Evolutionary conservation across 2,797 vertebrate genomes (phyloP), one percentile per base, ranked within the genome.

Genomic region (Hoplostethus atlanticus): DNA sequence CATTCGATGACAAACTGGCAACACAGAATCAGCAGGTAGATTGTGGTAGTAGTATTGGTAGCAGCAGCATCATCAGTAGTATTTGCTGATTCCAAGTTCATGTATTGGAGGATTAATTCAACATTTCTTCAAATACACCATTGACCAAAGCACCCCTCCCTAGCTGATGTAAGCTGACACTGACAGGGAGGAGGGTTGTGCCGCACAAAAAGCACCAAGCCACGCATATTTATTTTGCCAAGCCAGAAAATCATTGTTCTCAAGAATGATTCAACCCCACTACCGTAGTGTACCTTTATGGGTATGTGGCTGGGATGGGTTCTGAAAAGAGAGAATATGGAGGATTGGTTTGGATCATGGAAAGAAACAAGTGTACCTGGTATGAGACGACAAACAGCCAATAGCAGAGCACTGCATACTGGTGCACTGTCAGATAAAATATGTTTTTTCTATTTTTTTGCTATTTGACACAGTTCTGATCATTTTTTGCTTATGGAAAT

Each of bases 251-350:
- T 13, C 61, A 11, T 21, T 25, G 12, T 36, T 31, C 17, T 30
- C 59, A 47, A 48, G 47, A 48, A n/a, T 48, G 47, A 48, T 48
- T n/a, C 15, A 48, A 48, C 16, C 17, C 64, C 21, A 65, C 38
- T 12, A 12, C 11, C 10, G 55, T 51, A 31, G 5, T 44, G 40
- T 66, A 67, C 64, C 64, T 67, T 65, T 56, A 67, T 67, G 64
- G 64, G 34, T 56, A 67, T 30, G 38, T 44, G n/a, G 57, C 46
- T 50, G 50, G 38, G 55, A 28, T 51, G 38, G 48, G 42, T 42
- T 31, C 70, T 79, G 61, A 64, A 63, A 68, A 58, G 28, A 67
- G 4, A 73, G 40, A 34, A 65, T 44, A 64, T 58, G 21, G 40
- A 63, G n/a, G n/a, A 36, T 13, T 44, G 13, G 25, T 30, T 28